Conservation (phyloP, 2,888 invertebrate species). For the Melieria picta region DNA sequence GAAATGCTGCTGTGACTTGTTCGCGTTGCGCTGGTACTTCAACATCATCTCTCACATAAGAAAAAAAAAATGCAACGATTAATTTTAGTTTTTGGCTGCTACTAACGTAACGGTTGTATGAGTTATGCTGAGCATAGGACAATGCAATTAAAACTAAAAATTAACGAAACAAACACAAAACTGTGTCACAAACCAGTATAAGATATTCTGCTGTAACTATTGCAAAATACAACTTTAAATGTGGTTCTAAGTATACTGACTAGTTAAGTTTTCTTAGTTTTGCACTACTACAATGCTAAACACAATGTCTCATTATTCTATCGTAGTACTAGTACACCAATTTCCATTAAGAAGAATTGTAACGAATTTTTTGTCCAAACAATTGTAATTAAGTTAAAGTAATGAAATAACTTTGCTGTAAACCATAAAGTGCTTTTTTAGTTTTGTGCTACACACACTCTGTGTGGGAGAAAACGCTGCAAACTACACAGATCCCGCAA, state of each 20-base stretch:
- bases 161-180: neutral
- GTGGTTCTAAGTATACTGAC: neutral
- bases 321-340: too few species aligned
- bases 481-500: too few species aligned
- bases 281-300: neutral
- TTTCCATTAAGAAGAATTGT: too few species aligned
- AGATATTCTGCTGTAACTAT: slow-evolving; percentile 23
- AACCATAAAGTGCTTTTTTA: slow-evolving; percentile 25
- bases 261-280: neutral
- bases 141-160: slow-evolving; percentile 2
- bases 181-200: neutral
- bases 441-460: neutral
- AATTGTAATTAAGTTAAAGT: slow-evolving; percentile 6
- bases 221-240: slow-evolving; percentile 15
- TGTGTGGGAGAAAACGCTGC: too few species aligned
- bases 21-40: neutral
- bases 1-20: slow-evolving; percentile 18
- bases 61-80: neutral
- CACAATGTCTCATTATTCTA: too few species aligned
- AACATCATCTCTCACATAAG: neutral
- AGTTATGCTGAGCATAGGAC: slow-evolving; percentile 23
- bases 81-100: neutral
- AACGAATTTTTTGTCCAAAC: too few species aligned
- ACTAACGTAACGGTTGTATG: neutral
- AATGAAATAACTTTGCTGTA: neutral